These are phyloP conservation scores for Caenorhabditis remanei DNA, from an alignment of 1,140 invertebrate species.

Conservation along the genomic window DNA sequence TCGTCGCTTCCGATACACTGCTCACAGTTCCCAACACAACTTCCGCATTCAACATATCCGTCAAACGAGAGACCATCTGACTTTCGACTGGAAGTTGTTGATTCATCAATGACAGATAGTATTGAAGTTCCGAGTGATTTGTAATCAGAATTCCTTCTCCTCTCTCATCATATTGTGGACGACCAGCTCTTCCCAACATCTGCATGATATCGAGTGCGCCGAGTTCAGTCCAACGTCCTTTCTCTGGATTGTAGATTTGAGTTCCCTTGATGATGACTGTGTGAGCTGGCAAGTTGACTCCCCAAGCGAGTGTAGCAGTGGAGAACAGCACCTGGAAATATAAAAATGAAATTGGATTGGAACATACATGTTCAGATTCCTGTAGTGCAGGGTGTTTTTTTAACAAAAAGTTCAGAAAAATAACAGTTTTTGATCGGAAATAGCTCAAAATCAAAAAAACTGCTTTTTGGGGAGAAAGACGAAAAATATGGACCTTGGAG, in stretches of 20 bases:
- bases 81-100: slow-evolving; percentile 85
- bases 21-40: slow-evolving; percentile 95
- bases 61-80: slow-evolving; percentile 83
- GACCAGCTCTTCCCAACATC: slow-evolving; percentile 96
- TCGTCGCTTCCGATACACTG: slow-evolving; percentile 92
- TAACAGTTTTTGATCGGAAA: too few species aligned
- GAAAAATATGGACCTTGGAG: too few species aligned
- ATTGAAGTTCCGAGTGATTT: slow-evolving; percentile 97
- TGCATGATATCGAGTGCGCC: slow-evolving; percentile 96
- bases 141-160: slow-evolving; percentile 99
- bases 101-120: slow-evolving; percentile 96
- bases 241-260: slow-evolving; percentile 97
- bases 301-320: slow-evolving; percentile 98
- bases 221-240: slow-evolving; percentile 96
- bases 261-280: slow-evolving; percentile 99
- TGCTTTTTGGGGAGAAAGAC: too few species aligned
- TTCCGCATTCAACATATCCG: slow-evolving; percentile 98
- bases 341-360: background rate
- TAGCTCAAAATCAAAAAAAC: too few species aligned
- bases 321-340: slow-evolving; percentile 88
- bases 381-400: too few species aligned
- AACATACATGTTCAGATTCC: too few species aligned
- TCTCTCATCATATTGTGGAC: slow-evolving; percentile 98
- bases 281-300: slow-evolving; percentile 98
- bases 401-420: too few species aligned